Base-by-base conservation (phyloP, 2,888 invertebrate genomes). In the Drosophila anceps region DNA sequence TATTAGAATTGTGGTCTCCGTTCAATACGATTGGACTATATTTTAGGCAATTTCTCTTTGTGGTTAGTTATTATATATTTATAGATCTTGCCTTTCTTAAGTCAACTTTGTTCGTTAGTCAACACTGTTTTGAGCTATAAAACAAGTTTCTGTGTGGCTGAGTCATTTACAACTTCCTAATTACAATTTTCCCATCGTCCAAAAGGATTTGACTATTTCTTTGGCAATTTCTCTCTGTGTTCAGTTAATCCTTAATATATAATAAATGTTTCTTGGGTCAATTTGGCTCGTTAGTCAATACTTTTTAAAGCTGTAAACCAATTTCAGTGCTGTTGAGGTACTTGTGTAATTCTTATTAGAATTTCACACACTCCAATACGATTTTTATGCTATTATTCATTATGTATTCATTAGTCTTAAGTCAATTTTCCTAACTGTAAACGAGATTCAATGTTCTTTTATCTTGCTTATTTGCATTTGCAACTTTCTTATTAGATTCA, bases 101-200 rank as follows among this genome's bases (percentile, higher is more conserved):
- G 24, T 24, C 24, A 24, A 24, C 4, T 24, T 24, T 24, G 24
- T 24, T 35, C 41, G 9, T 18, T 41, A 41, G 41, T 3, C 41
- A 41, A 18, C 41, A 41, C 41, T 41, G 18, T 35, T 9, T 24
- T 24, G 10, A 29, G 6, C 29, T 48, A n/a, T 48, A 48, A 10
- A 46, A 2, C 10, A 20, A 15, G n/a, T 4, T 24, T 24, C 2
- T 4, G 44, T 4, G 24, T 24, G 24, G 3, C 15, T 44, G 13
- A 44, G 7, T 2, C 0, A 10, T 4, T 18, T 10, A 0, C 1
- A n/a, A 4, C 3, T 3, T 15, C 27, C 15, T 15, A 27, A 27
- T 46, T 46, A 4, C 20, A 43, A 12, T 24, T 18, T 3, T 1
- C 7, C 1, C 8, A 1, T 2, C 8, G 7, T 39, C 39, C 9